These are phyloP conservation scores for Coendou prehensilis DNA, from an alignment of 2,797 vertebrate genomes.

Conservation along the genomic window DNA sequence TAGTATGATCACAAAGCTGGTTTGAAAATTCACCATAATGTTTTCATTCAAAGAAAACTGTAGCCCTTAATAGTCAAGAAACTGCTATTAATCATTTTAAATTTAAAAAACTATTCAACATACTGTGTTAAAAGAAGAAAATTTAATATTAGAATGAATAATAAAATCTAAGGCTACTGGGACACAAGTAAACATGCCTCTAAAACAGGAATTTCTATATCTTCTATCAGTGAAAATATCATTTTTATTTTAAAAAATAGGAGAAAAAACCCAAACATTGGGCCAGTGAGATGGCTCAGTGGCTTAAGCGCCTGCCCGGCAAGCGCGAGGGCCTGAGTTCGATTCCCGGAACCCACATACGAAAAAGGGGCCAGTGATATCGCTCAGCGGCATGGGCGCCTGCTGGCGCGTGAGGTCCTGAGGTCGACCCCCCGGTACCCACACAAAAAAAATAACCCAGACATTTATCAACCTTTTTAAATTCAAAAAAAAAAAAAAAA, in stretches of 20 bases:
- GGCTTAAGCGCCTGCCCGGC: no score
- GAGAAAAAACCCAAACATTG: no score
- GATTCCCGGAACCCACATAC: no score
- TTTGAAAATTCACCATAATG: conserved; percentile 8
- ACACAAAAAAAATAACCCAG: no score
- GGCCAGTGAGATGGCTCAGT: no score
- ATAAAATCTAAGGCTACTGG: not conserved
- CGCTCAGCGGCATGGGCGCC: no score
- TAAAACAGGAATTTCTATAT: not conserved
- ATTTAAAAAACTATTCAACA: not conserved
- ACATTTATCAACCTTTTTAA: not conserved
- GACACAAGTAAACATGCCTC: not conserved
- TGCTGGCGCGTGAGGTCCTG: no score
- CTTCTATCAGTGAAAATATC: not conserved
- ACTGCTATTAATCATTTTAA: not conserved
- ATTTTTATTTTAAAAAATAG: not conserved
- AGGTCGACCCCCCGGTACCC: no score
- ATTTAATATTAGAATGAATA: not conserved
- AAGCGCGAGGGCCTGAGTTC: no score
- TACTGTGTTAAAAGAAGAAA: not conserved
- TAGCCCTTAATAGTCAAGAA: not conserved
- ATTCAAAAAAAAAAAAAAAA: not conserved
- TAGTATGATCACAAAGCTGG: not conserved
- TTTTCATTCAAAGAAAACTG: not conserved
- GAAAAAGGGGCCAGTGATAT: no score